These are phyloP conservation scores for Gopherus evgoodei DNA, from an alignment of 2,113 vertebrate species.

Conservation along the genomic window DNA sequence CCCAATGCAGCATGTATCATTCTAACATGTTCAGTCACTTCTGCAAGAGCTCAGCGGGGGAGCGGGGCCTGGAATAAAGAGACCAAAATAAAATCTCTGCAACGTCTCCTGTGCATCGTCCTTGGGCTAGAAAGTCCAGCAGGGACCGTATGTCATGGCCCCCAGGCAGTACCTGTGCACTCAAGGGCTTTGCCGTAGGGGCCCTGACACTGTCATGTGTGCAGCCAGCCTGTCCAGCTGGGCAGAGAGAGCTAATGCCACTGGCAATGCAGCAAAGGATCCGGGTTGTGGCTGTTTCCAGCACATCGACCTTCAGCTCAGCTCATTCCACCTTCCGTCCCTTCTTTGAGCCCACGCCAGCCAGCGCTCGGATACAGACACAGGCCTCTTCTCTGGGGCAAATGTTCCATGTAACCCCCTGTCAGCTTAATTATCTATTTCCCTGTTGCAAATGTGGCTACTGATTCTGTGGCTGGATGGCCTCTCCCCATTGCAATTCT, in stretches of 20 bases:
- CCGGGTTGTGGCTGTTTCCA: background rate
- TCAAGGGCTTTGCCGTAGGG: too few relatives aligned
- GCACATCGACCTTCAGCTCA: too few relatives aligned
- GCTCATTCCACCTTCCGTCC: too few relatives aligned
- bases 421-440: background rate
- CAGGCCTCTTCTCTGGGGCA: background rate
- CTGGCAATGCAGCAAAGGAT: background rate
- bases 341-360: too few relatives aligned
- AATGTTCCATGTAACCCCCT: background rate
- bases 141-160: rapidly evolving
- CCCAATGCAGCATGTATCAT: background rate
- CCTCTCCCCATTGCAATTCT: background rate
- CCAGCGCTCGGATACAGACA: background rate
- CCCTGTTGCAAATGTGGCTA: too few relatives aligned
- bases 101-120: background rate
- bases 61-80: background rate
- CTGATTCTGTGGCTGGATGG: background rate
- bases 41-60: background rate
- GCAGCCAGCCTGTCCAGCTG: background rate
- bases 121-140: background rate
- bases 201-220: too few relatives aligned
- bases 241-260: background rate
- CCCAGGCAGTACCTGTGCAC: too few relatives aligned
- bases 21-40: background rate
- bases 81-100: background rate